These are phyloP conservation scores for Mesochorus sp. DNA, from an alignment of 2,888 invertebrate genomes.

Conservation along the genomic window DNA sequence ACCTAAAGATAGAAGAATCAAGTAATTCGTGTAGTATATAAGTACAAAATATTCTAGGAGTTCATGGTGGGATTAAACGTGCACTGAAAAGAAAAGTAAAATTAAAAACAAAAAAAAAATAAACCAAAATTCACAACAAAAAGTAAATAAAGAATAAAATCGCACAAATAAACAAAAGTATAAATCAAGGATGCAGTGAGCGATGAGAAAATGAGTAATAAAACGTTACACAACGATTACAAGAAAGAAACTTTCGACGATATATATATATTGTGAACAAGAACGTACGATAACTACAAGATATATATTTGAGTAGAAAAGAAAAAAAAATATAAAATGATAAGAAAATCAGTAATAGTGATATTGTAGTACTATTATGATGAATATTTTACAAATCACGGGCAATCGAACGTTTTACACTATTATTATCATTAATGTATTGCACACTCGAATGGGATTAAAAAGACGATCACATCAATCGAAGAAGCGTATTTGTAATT, in stretches of 20 bases:
- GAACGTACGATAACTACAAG: constrained; percentile 28
- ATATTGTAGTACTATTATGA: constrained; percentile 19
- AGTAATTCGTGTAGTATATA: constrained; percentile 53
- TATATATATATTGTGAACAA: constrained; percentile 54
- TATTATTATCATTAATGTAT: constrained; percentile 1
- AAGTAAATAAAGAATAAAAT: constrained; percentile 43
- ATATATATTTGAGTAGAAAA: constrained; percentile 2
- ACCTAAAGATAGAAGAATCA: constrained; percentile 28
- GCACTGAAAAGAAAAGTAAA: constrained; percentile 56
- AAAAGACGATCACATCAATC: constrained; percentile 39
- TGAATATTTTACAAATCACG: constrained; percentile 7
- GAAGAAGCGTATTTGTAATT: constrained; percentile 18
- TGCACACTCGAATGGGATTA: constrained; percentile 39
- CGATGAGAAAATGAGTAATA: constrained; percentile 16
- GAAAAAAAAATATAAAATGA: no score
- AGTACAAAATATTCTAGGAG: constrained; percentile 40
- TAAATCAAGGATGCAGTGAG: constrained; percentile 37
- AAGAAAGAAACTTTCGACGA: constrained; percentile 54
- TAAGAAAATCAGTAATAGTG: not conserved
- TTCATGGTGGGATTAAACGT: constrained; percentile 52
- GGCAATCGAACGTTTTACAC: constrained; percentile 29
- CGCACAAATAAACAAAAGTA: constrained; percentile 30
- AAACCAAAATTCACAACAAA: constrained; percentile 64
- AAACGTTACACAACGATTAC: constrained; percentile 47
- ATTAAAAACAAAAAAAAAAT: constrained; percentile 63